Evolutionary conservation across 2,797 vertebrate genomes (phyloP).

Genomic region (Dermochelys coriacea): DNA sequence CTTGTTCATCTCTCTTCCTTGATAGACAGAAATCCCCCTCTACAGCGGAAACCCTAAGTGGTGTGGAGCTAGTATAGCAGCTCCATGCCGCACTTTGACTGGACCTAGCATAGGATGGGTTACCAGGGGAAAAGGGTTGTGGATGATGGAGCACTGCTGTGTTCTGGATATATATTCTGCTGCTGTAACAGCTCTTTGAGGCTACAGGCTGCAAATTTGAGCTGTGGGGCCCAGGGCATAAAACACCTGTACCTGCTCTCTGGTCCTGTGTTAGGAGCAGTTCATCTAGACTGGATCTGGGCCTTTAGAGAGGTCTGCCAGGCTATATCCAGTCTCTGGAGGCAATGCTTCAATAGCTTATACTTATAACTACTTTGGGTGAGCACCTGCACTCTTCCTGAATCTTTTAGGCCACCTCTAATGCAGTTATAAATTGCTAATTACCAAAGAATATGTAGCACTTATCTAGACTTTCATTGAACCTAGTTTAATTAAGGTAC

Average conservation of each 20-base stretch:
- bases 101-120: neutral
- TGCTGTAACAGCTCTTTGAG: neutral
- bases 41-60: neutral
- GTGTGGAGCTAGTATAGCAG: neutral
- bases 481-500: conserved; percentile 41
- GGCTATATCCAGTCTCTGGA: neutral
- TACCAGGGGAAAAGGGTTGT: neutral
- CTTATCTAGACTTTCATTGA: conserved; percentile 8
- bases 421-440: conserved; percentile 28
- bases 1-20: neutral
- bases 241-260: neutral
- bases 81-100: neutral
- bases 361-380: neutral
- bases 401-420: conserved; percentile 4
- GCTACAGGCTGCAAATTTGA: neutral
- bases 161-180: neutral
- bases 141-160: neutral
- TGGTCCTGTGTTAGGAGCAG: neutral
- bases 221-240: neutral
- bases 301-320: rapidly evolving
- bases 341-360: neutral
- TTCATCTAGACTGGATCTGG: neutral
- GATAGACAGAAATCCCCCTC: neutral
- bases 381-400: neutral
- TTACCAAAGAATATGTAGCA: conserved; percentile 26